A percentile compares a stretch with the other conserved stretches of the same genome.
Conservation (phyloP, 2,797 vertebrate genomes). For the Coendou prehensilis region DNA sequence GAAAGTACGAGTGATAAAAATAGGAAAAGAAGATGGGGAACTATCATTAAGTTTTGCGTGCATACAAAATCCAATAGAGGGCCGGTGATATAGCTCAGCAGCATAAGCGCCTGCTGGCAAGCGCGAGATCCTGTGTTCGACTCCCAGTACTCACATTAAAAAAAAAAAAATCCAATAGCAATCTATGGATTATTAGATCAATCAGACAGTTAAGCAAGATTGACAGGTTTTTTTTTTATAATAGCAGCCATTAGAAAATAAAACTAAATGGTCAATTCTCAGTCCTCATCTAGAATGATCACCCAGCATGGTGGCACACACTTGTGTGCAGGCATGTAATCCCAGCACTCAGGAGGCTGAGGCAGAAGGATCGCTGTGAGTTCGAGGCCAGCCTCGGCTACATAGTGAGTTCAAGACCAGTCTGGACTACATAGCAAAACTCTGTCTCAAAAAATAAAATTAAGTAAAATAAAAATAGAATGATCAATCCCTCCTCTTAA, state of each 20-base stretch:
- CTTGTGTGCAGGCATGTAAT: no score
- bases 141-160: no score
- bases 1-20: neutral
- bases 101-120: no score
- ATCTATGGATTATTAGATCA: neutral
- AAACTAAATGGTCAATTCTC: neutral
- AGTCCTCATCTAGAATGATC: neutral
- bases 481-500: neutral
- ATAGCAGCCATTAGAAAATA: neutral
- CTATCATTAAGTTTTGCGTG: neutral
- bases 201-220: neutral
- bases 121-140: no score
- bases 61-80: neutral
- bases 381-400: no score
- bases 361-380: no score
- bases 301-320: neutral
- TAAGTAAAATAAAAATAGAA: no score
- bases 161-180: neutral
- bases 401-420: no score
- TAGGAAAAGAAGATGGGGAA: neutral
- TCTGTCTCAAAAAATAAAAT: no score
- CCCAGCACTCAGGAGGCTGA: no score
- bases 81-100: no score
- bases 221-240: neutral
- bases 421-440: no score